Percentiles rank a stretch among this genome's conserved stretches.
Evolutionary conservation across 2,888 invertebrate species (phyloP).

Genomic region (Taenaris catops): DNA sequence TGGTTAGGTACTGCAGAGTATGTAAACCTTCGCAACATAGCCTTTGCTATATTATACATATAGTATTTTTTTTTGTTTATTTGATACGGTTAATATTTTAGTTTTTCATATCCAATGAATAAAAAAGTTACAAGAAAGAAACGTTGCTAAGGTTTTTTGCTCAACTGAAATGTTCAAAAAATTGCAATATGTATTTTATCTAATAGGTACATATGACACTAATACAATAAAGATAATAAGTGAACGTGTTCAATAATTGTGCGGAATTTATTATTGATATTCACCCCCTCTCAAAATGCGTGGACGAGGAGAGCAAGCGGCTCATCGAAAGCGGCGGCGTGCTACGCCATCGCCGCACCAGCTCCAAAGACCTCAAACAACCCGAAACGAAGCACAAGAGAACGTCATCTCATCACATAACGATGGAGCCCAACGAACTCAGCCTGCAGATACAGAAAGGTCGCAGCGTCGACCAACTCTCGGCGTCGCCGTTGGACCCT

Average conservation of each 20-base stretch:
- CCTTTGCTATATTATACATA: too few species aligned
- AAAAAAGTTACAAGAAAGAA: too few species aligned
- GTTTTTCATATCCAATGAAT: too few species aligned
- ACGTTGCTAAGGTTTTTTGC: too few species aligned
- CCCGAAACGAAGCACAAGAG: slow-evolving; percentile 60
- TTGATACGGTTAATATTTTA: too few species aligned
- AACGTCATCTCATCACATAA: slow-evolving; percentile 69
- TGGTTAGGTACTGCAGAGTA: slow-evolving; percentile 67
- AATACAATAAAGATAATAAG: too few species aligned
- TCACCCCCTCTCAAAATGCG: slow-evolving; percentile 54
- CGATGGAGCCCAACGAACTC: slow-evolving; percentile 60
- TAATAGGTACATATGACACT: too few species aligned
- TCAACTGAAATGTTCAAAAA: too few species aligned
- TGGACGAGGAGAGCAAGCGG: slow-evolving; percentile 69
- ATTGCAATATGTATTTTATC: too few species aligned
- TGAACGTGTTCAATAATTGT: too few species aligned
- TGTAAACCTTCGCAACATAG: slow-evolving; percentile 71
- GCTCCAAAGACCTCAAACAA: slow-evolving; percentile 75
- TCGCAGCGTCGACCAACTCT: slow-evolving; percentile 63
- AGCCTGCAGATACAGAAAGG: slow-evolving; percentile 58
- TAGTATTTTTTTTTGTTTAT: too few species aligned
- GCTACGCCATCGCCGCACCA: slow-evolving; percentile 80
- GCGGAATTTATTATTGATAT: too few species aligned
- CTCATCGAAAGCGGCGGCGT: slow-evolving; percentile 59
- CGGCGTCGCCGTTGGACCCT: slow-evolving; percentile 44